Conservation (phyloP, 2,113 vertebrate species). For the Rhipidura dahli region DNA sequence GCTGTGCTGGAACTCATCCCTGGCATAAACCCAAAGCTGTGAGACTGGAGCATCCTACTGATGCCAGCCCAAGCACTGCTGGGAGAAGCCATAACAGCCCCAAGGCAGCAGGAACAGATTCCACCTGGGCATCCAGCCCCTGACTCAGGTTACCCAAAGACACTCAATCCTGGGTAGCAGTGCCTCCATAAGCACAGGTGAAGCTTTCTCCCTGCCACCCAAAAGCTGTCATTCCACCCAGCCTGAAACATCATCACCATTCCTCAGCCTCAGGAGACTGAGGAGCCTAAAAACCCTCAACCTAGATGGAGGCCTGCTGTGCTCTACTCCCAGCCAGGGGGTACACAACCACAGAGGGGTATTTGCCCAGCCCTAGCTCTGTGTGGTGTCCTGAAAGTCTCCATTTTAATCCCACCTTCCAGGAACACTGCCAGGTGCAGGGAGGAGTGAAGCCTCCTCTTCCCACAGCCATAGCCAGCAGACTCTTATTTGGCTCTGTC, state of each 20-base stretch:
- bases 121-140: not conserved
- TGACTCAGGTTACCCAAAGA: not conserved
- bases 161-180: not conserved
- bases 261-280: not conserved
- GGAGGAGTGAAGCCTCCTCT: not conserved
- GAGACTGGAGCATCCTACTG: not conserved
- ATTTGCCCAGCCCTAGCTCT: not conserved
- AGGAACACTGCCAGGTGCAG: not conserved
- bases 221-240: not conserved
- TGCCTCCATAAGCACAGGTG: too few relatives aligned
- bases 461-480: not conserved
- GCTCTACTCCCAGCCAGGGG: not conserved
- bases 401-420: not conserved
- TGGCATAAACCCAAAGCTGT: not conserved
- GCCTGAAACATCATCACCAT: not conserved
- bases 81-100: not conserved
- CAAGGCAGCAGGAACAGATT: not conserved
- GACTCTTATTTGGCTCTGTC: not conserved
- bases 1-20: not conserved
- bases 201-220: not conserved
- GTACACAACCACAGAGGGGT: too few relatives aligned
- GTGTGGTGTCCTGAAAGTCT: not conserved
- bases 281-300: not conserved
- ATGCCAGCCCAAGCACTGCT: rapidly evolving
- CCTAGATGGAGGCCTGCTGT: not conserved